Percentiles rank a stretch among this genome's conserved stretches.
phyloP scores from a whole-genome alignment of 2,797 vertebrate genomes.

The Tenualosa ilisha region DNA sequence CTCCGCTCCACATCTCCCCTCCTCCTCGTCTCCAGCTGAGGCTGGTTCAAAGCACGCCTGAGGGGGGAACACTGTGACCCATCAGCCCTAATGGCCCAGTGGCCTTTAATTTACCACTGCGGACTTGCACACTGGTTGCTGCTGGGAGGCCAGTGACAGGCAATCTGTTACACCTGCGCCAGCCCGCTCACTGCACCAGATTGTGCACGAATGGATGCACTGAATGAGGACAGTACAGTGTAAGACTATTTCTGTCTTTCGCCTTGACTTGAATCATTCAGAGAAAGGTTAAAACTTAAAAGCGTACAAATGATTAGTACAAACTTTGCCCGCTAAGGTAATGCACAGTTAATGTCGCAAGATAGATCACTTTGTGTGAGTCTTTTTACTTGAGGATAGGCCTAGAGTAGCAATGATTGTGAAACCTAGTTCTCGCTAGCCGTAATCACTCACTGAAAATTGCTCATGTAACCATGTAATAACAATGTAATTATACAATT shows the following conservation, averaged over 20 bases:
- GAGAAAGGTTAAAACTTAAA: neutral
- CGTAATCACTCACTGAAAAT: neutral
- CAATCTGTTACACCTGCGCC: constrained; percentile 14
- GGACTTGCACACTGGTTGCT: neutral
- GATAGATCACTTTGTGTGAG: neutral
- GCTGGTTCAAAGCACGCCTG: neutral
- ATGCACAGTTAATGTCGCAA: neutral
- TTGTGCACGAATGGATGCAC: neutral
- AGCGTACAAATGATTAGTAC: neutral
- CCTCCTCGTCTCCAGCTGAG: neutral
- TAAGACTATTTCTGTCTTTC: neutral
- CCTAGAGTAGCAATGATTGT: neutral
- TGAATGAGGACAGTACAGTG: neutral
- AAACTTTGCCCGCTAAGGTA: neutral
- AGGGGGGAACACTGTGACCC: neutral
- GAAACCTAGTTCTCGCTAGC: neutral
- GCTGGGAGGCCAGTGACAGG: constrained; percentile 1
- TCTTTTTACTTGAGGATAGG: neutral
- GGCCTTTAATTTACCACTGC: constrained; percentile 18
- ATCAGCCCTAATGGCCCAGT: neutral
- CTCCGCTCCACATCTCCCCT: neutral
- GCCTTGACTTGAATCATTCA: neutral
- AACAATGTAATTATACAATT: neutral
- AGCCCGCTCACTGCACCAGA: neutral
- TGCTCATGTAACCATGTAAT: too few relatives aligned